Percentiles rank a stretch among this genome's conserved stretches.
Evolutionary conservation across 2,113 vertebrate species (phyloP).

Genomic region (Nycticorax nycticorax): DNA sequence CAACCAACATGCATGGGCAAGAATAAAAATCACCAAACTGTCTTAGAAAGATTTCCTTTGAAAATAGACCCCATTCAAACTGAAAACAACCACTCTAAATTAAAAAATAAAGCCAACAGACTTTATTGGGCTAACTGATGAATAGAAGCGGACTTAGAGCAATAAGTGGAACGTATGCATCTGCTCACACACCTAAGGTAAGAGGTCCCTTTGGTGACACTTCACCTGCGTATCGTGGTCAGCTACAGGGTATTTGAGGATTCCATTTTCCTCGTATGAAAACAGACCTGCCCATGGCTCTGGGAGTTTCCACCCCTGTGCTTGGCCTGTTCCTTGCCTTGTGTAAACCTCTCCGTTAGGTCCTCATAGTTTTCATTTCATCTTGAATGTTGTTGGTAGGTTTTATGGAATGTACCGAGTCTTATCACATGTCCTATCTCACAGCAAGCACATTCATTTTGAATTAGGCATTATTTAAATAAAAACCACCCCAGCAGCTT

Average conservation of each 20-base stretch:
- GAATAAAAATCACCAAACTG: background rate
- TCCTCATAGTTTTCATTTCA: background rate
- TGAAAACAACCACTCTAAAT: background rate
- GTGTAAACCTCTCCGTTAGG: background rate
- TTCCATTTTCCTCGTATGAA: background rate
- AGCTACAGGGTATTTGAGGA: rapidly evolving
- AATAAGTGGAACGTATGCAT: rapidly evolving
- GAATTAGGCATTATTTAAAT: background rate
- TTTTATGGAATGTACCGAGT: background rate
- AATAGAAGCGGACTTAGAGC: background rate
- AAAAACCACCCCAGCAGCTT: background rate
- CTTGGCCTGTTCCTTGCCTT: background rate
- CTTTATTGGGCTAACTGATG: background rate
- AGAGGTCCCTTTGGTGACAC: background rate
- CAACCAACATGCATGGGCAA: background rate
- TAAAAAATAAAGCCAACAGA: background rate
- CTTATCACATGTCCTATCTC: background rate
- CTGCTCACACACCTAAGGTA: background rate
- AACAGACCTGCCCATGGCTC: background rate
- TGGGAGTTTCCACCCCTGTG: background rate
- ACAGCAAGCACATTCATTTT: background rate
- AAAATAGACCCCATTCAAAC: background rate
- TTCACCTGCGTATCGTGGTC: rapidly evolving
- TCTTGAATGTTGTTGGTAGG: background rate
- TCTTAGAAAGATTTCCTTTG: background rate